phyloP scores from a whole-genome alignment of 2,113 vertebrate species.

The Gambusia affinis region DNA sequence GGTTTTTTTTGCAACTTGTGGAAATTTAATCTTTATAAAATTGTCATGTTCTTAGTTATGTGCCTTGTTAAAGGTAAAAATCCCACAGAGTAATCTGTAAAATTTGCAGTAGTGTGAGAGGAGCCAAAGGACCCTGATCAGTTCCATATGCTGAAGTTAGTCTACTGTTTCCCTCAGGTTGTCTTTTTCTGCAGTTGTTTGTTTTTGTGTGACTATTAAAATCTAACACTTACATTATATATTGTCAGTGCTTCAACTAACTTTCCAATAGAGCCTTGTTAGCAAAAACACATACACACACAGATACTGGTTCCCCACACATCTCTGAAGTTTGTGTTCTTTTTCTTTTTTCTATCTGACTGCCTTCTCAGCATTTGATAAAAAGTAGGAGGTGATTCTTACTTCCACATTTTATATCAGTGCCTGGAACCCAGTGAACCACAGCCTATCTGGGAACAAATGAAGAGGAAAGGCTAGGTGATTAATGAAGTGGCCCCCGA shows the following conservation, averaged over 20 bases:
- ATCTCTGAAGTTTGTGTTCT: constrained; percentile 38
- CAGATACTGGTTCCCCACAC: constrained; percentile 21
- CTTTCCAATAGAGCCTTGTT: background rate
- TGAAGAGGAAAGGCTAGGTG: constrained; percentile 76
- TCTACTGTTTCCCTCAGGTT: constrained; percentile 9
- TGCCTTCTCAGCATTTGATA: constrained; percentile 68
- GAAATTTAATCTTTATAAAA: background rate
- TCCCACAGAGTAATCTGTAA: constrained; percentile 12
- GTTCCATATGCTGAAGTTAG: constrained; percentile 66
- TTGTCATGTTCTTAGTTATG: background rate
- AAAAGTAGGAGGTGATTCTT: constrained; percentile 72
- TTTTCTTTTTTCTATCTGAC: constrained; percentile 67
- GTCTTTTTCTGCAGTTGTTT: background rate
- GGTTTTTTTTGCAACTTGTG: background rate
- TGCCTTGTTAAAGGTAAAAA: background rate
- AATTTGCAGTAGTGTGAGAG: constrained; percentile 43
- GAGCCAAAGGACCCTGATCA: constrained; percentile 53
- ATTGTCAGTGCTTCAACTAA: background rate
- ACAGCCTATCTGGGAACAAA: constrained; percentile 82
- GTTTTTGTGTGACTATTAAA: constrained; percentile 13
- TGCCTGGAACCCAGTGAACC: constrained; percentile 77
- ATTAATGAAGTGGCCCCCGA: constrained; percentile 83
- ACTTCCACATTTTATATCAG: constrained; percentile 82
- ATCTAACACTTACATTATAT: constrained; percentile 12
- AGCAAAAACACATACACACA: background rate